Percentiles rank a stretch among this genome's conserved stretches.
Evolutionary conservation across 2,888 invertebrate species (phyloP).

Genomic region (Caenorhabditis uteleia): DNA sequence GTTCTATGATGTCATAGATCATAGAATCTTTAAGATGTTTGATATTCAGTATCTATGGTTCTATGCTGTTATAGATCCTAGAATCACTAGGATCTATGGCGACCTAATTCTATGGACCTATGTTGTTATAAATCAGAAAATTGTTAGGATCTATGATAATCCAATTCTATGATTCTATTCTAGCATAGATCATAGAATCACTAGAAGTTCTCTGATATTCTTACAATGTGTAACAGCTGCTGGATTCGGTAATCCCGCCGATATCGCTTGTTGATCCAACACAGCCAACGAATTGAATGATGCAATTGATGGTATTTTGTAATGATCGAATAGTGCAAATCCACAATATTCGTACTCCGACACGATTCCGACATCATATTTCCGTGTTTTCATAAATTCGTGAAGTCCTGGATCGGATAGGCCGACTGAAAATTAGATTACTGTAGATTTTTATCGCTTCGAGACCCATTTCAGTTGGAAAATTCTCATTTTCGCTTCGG

Average conservation of each 20-base stretch:
- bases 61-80: too few relatives aligned
- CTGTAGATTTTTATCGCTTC: background rate
- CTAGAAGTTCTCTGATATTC: background rate
- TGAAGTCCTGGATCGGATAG: conserved; percentile 16
- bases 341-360: conserved; percentile 43
- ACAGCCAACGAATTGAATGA: conserved; percentile 17
- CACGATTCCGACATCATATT: conserved; percentile 37
- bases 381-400: conserved; percentile 10
- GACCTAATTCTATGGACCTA: too few relatives aligned
- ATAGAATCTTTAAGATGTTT: too few relatives aligned
- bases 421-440: conserved; percentile 22
- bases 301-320: conserved; percentile 26
- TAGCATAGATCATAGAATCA: too few relatives aligned
- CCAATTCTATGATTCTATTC: too few relatives aligned
- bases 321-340: conserved; percentile 21
- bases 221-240: conserved; percentile 19
- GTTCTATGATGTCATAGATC: too few relatives aligned
- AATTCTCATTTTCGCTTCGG: too few relatives aligned
- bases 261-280: conserved; percentile 20
- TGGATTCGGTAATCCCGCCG: conserved; percentile 23
- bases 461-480: too few relatives aligned
- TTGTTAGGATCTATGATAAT: too few relatives aligned
- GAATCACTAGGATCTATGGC: too few relatives aligned
- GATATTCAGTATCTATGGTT: too few relatives aligned
- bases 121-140: too few relatives aligned